Conservation (phyloP, 2,113 vertebrate genomes). For the Alosa alosa region DNA sequence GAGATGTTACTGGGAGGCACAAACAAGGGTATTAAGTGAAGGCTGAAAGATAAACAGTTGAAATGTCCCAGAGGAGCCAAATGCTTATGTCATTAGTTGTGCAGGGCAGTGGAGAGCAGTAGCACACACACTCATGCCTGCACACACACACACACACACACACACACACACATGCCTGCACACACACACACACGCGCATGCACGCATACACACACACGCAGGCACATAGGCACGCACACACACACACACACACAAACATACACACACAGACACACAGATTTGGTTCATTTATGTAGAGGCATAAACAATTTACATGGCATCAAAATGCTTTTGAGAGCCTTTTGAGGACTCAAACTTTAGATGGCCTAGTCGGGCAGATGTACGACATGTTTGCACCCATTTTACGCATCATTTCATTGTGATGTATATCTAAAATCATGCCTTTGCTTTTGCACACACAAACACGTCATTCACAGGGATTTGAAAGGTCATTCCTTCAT, state of each 20-base stretch:
- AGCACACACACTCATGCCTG: not conserved
- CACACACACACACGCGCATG: not conserved
- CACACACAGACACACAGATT: not conserved
- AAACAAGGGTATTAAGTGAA: not conserved
- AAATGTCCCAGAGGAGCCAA: not conserved
- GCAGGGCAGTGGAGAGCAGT: not conserved
- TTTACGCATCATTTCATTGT: too few species aligned
- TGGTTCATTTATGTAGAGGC: too few species aligned
- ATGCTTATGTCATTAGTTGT: not conserved
- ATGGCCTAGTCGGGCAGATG: too few species aligned
- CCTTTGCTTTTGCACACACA: too few species aligned
- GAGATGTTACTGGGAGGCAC: too few species aligned
- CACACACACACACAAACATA: not conserved
- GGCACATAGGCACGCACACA: not conserved
- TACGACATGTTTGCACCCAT: too few species aligned
- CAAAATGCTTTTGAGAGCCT: too few species aligned
- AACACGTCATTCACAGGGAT: too few species aligned
- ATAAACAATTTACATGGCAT: too few species aligned
- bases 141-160: not conserved
- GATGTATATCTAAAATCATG: too few species aligned
- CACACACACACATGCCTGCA: not conserved
- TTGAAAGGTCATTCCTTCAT: too few species aligned
- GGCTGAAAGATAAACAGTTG: conserved; percentile 7
- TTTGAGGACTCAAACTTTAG: too few species aligned
- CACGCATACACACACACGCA: not conserved